A percentile compares a stretch with the other conserved stretches of the same genome.
phyloP scores from a whole-genome alignment of 2,113 vertebrate species.

The Lophura nycthemera region DNA sequence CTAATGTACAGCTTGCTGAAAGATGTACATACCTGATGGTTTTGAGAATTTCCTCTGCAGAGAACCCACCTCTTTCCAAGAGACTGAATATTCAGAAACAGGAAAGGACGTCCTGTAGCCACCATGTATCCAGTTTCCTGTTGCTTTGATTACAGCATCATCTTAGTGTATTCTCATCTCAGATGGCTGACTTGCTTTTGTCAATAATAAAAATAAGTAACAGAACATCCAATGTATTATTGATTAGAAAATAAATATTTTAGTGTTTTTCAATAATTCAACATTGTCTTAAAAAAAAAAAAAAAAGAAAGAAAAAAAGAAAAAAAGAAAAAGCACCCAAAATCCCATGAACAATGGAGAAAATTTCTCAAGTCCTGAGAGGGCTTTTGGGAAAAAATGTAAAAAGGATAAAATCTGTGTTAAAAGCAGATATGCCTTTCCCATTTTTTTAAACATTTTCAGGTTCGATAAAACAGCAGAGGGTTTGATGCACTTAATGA shows the following conservation, averaged over 20 bases:
- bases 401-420: not conserved
- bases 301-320: not conserved
- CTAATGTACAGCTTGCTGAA: not conserved
- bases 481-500: conserved; percentile 39
- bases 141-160: conserved; percentile 1
- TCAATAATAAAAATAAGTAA: conserved; percentile 52
- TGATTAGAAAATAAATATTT: conserved; percentile 64
- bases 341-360: not conserved
- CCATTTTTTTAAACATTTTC: not conserved
- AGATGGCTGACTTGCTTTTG: not conserved
- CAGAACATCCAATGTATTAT: conserved; percentile 38
- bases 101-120: not conserved
- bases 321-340: not conserved
- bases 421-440: conserved; percentile 13
- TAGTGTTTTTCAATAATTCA: conserved; percentile 60
- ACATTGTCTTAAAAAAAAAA: not conserved
- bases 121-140: not conserved
- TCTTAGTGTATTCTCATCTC: not conserved
- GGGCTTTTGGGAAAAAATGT: not conserved
- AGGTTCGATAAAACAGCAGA: not conserved
- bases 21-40: too few relatives aligned
- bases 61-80: not conserved
- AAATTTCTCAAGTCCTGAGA: not conserved
- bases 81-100: not conserved
- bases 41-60: not conserved